Evolutionary conservation across 92 coral and sea anemone genomes (phyloP).

Genomic region (Metridium senile): DNA sequence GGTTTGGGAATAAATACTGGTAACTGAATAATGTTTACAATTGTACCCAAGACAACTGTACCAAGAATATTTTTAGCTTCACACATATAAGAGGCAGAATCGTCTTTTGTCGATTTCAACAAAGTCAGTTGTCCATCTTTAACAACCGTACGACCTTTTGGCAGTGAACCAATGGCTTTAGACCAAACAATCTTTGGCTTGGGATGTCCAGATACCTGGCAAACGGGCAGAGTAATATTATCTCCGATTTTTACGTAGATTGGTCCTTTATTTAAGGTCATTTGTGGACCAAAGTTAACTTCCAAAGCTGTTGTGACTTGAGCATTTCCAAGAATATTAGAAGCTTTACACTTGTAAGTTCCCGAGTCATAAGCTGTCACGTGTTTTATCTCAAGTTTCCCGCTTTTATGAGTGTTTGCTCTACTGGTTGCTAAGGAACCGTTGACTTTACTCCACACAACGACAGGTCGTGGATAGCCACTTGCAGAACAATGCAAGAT

Average conservation of each 20-base stretch:
- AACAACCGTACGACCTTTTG: not conserved
- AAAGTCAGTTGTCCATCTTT: not conserved
- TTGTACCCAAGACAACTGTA: not conserved
- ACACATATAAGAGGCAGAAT: slow-evolving; percentile 20
- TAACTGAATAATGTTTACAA: not conserved
- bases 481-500: slow-evolving; percentile 34
- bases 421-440: slow-evolving; percentile 5
- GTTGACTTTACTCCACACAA: slow-evolving; percentile 42
- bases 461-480: slow-evolving; percentile 38
- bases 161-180: slow-evolving; percentile 11
- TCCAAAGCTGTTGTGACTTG: not conserved
- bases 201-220: slow-evolving; percentile 40
- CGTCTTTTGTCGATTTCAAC: slow-evolving; percentile 1
- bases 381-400: slow-evolving; percentile 21
- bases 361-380: slow-evolving; percentile 20
- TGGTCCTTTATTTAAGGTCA: slow-evolving; percentile 23
- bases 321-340: slow-evolving; percentile 24
- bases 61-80: slow-evolving; percentile 23
- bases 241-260: slow-evolving; percentile 29
- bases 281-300: slow-evolving; percentile 27
- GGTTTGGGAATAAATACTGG: slow-evolving; percentile 6
- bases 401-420: not conserved
- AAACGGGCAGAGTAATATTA: slow-evolving; percentile 29
- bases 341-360: slow-evolving; percentile 25
- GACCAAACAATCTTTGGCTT: slow-evolving; percentile 38